Conservation (phyloP, 2,888 invertebrate species). For the Caenorhabditis sp. region DNA sequence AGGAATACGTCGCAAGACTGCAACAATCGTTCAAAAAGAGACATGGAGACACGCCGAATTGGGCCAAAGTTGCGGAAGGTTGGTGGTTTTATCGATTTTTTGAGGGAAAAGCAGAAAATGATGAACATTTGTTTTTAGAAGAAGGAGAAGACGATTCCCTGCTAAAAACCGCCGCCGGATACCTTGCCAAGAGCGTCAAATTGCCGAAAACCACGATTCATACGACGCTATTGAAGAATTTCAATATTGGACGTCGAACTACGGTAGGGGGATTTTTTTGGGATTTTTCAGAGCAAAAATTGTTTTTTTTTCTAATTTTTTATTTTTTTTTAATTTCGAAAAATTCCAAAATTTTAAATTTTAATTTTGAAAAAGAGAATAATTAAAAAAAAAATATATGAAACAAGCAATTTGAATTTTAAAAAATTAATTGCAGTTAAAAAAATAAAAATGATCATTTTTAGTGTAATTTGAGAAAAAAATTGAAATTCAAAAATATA, state of each 20-base stretch:
- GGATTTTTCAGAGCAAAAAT: neutral
- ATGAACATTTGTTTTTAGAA: no score
- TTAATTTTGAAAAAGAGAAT: no score
- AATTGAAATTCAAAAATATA: no score
- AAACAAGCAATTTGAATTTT: no score
- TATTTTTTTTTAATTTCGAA: neutral
- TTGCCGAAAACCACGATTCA: conserved; percentile 61
- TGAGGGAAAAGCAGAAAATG: neutral
- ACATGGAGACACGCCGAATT: conserved; percentile 66
- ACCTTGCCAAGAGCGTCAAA: conserved; percentile 47
- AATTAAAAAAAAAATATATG: no score
- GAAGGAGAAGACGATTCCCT: conserved; percentile 63
- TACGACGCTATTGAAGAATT: conserved; percentile 51
- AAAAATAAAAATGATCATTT: no score
- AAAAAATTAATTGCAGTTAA: no score
- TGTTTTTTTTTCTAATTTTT: neutral
- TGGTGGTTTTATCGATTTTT: neutral
- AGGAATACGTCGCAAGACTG: conserved; percentile 65
- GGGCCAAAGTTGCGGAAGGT: conserved; percentile 58
- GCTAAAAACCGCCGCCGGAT: conserved; percentile 51
- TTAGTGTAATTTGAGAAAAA: no score
- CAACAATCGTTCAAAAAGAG: conserved; percentile 64
- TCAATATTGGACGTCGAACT: conserved; percentile 54
- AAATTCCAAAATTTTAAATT: neutral
- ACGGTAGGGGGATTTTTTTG: conserved; percentile 9